These are phyloP conservation scores for Escarpia spicata DNA, from an alignment of 2,888 invertebrate genomes.

Conservation along the genomic window DNA sequence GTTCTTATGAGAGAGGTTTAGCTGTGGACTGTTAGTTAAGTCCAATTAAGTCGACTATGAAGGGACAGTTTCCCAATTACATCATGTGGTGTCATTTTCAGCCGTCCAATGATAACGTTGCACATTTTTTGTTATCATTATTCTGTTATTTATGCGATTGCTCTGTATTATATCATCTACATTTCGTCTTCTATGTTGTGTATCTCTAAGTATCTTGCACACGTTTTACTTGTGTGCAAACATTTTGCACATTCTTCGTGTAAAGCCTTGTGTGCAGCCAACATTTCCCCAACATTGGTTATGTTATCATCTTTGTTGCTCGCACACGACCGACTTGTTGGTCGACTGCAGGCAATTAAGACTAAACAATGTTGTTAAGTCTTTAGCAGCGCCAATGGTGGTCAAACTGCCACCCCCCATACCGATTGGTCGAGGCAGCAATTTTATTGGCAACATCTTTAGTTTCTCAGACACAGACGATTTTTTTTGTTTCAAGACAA, in stretches of 20 bases:
- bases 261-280: background rate
- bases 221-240: background rate
- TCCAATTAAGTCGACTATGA: background rate
- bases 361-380: too few species aligned
- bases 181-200: background rate
- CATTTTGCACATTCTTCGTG: background rate
- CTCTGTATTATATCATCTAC: background rate
- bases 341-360: too few species aligned
- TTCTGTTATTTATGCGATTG: slow-evolving; percentile 5
- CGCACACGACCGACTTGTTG: too few species aligned
- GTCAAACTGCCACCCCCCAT: too few species aligned
- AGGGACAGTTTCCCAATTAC: background rate
- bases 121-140: background rate
- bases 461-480: too few species aligned
- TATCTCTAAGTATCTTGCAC: background rate
- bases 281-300: background rate
- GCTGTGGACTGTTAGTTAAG: background rate
- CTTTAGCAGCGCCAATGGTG: too few species aligned
- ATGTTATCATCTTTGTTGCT: too few species aligned
- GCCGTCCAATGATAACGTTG: slow-evolving; percentile 4
- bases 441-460: too few species aligned
- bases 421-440: too few species aligned
- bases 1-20: background rate
- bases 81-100: background rate
- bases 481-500: too few species aligned